Percentiles rank a stretch among this genome's conserved stretches.
Evolutionary conservation across 2,888 invertebrate genomes (phyloP).

Genomic region (Himalopsyche kuldschensis): DNA sequence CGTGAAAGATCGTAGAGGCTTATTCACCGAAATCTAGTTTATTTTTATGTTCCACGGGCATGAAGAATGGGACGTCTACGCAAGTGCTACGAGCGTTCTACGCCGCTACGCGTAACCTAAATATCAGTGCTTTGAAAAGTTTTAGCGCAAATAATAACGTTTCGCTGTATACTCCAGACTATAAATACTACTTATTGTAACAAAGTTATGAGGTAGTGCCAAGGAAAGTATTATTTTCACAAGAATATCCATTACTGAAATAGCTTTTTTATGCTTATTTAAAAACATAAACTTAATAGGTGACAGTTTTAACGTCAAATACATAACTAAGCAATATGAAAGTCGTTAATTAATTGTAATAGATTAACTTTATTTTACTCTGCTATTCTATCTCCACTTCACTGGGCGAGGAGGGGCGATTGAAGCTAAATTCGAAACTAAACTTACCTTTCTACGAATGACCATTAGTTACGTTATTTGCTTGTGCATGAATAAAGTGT

Average conservation of each 20-base stretch:
- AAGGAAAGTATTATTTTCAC: background rate
- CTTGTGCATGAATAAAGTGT: too few relatives aligned
- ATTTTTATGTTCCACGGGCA: background rate
- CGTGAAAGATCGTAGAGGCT: background rate
- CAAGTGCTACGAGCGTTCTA: background rate
- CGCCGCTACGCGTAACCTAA: background rate
- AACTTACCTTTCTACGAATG: too few relatives aligned
- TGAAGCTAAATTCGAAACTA: too few relatives aligned
- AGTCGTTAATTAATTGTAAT: too few relatives aligned
- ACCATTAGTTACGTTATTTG: too few relatives aligned
- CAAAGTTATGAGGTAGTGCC: background rate
- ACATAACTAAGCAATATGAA: too few relatives aligned
- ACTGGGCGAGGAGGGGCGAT: too few relatives aligned
- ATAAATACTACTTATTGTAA: background rate
- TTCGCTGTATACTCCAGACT: background rate
- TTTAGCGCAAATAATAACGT: background rate
- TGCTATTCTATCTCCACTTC: too few relatives aligned
- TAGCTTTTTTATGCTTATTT: too few relatives aligned
- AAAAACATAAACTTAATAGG: too few relatives aligned
- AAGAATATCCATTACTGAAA: background rate
- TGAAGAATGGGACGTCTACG: background rate
- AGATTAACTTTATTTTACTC: too few relatives aligned
- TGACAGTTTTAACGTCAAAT: too few relatives aligned
- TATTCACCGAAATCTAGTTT: background rate
- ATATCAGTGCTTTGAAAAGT: background rate